Evolutionary conservation across 2,797 vertebrate genomes (phyloP), one percentile per base, ranked within the genome.

Genomic region (Australoheros facetus): DNA sequence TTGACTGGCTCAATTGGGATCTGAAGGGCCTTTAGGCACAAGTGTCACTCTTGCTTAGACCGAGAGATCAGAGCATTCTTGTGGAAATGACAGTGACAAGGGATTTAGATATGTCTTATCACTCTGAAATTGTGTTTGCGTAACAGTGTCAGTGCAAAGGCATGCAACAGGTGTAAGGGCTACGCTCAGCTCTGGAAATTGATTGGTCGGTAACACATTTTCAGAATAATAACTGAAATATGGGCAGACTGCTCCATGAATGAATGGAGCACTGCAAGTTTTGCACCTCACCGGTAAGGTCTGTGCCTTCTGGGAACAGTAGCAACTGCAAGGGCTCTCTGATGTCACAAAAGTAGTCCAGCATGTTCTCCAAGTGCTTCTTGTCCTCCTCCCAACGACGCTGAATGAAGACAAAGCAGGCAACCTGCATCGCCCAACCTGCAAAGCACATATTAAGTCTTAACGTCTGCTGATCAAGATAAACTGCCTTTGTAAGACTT

Each of bases 401-500:
- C 14, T 96, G 96, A 90, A 99, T 96, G 84, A 99, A 99, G 92
- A 99, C 93, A 80, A 98, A 99, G 83, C 97, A 97, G 85, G 97
- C 98, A 91, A 97, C 96, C 91, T 99, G 98, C 98, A 99, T 99
- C 1, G 98, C 98, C 98, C 98, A 99, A 86, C 98, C 98, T 99
- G 80, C 21, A 79, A 69, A 75, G 79, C 9, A 82, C n/a, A 87
- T 28, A 23, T 28, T 82, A 51, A 62, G 32, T 73, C 37, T 79
- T 87, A 11, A 75, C 26, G 28, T 62, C 53, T 17, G 17, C 14
- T 59, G 66, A 23, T 53, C 21, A 48, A 14, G 42, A 23, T 75
- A 21, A 71, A 80, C 34, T 48, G 34, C 19, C 26, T 81, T 57
- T 42, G 10, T 5, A 30, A 57, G 12, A 69, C 42, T 57, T 45